These are phyloP conservation scores for Pelodytes ibericus DNA, from an alignment of 2,797 vertebrate genomes.

Conservation along the genomic window DNA sequence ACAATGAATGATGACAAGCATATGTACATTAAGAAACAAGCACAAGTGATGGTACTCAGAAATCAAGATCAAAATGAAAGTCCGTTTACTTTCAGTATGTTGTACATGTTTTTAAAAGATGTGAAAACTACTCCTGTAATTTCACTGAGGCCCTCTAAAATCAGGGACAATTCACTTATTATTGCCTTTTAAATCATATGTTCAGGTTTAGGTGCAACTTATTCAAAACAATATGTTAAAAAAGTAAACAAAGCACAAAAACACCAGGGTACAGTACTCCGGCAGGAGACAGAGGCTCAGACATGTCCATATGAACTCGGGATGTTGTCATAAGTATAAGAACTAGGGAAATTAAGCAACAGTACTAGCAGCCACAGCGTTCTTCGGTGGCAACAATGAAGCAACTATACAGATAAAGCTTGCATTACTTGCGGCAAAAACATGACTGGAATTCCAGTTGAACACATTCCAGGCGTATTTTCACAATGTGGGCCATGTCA, in stretches of 20 bases:
- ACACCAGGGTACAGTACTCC: not conserved
- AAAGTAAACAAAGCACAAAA: not conserved
- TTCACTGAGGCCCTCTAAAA: too few relatives aligned
- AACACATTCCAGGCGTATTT: constrained; percentile 48
- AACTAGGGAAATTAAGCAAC: constrained; percentile 6
- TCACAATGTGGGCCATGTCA: constrained; percentile 45
- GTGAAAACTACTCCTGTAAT: too few relatives aligned
- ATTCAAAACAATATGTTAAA: too few relatives aligned
- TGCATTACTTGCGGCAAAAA: constrained; percentile 46
- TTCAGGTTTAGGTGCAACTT: too few relatives aligned
- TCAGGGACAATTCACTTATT: too few relatives aligned
- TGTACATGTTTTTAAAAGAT: too few relatives aligned
- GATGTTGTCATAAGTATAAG: constrained; percentile 9
- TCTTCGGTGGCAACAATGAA: constrained; percentile 35
- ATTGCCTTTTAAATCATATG: too few relatives aligned
- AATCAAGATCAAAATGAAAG: too few relatives aligned
- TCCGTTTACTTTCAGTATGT: too few relatives aligned
- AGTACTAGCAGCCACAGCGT: not conserved
- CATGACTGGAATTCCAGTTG: constrained; percentile 41
- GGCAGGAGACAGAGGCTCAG: not conserved
- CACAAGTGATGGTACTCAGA: too few relatives aligned
- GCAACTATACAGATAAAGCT: constrained; percentile 44
- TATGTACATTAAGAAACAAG: too few relatives aligned
- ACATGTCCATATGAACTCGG: not conserved
- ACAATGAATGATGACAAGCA: too few relatives aligned